Percentiles rank a stretch among this genome's conserved stretches.
Conservation (phyloP, 2,113 vertebrate genomes). For the Limanda limanda region DNA sequence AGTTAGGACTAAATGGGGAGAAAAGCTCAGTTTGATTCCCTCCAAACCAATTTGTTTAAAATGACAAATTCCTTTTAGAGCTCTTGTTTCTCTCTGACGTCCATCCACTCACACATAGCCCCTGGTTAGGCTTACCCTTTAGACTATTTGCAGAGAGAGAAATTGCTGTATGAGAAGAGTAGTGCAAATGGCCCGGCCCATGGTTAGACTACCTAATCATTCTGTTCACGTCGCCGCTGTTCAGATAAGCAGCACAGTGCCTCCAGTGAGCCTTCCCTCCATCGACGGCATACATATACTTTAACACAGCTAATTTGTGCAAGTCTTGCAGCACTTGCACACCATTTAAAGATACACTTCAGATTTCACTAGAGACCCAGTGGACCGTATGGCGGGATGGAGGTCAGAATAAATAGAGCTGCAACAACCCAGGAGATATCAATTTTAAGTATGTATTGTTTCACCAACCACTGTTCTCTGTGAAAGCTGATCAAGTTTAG, state of each 20-base stretch:
- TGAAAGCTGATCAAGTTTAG: constrained; percentile 43
- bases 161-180: constrained; percentile 49
- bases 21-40: constrained; percentile 60
- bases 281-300: constrained; percentile 68
- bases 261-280: constrained; percentile 76
- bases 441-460: constrained; percentile 65
- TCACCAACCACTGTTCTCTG: constrained; percentile 45
- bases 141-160: constrained; percentile 63
- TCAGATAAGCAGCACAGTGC: constrained; percentile 81
- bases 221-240: constrained; percentile 77
- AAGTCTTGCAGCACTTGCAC: constrained; percentile 75
- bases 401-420: constrained; percentile 69
- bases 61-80: constrained; percentile 72
- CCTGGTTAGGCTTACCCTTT: constrained; percentile 79
- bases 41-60: constrained; percentile 76
- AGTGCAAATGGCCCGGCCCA: constrained; percentile 62
- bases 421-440: constrained; percentile 59
- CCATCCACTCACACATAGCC: constrained; percentile 72
- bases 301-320: constrained; percentile 79
- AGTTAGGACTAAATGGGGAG: constrained; percentile 39
- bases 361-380: constrained; percentile 71
- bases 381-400: constrained; percentile 49
- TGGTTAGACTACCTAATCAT: constrained; percentile 75
- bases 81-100: constrained; percentile 63
- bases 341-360: constrained; percentile 80